These are phyloP conservation scores for Paralvinella palmiformis DNA, from an alignment of 1,140 invertebrate genomes.

Conservation along the genomic window DNA sequence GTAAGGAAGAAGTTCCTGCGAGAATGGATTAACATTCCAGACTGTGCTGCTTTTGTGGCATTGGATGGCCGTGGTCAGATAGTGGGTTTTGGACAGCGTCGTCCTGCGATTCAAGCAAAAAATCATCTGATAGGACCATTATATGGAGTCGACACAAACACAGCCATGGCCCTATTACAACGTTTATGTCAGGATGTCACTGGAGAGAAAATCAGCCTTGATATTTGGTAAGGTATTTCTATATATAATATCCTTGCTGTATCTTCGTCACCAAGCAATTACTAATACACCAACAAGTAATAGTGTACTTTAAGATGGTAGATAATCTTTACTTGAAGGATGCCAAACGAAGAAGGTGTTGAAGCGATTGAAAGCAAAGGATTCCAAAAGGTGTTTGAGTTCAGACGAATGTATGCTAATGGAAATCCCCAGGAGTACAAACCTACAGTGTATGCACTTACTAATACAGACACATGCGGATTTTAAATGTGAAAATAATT, in stretches of 20 bases:
- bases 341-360: not conserved
- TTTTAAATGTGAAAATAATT: no score
- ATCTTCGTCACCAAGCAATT: no score
- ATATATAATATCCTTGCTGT: no score
- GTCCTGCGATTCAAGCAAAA: not conserved
- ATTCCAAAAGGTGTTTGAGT: not conserved
- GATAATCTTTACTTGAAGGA: not conserved
- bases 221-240: constrained; percentile 11
- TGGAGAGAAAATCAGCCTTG: not conserved
- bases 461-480: no score
- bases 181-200: not conserved
- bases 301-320: no score
- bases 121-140: constrained; percentile 1
- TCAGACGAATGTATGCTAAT: constrained; percentile 1
- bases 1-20: constrained; percentile 1
- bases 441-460: not conserved
- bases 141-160: not conserved
- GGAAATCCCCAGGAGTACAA: constrained; percentile 4
- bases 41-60: not conserved
- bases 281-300: no score
- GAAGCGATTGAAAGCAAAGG: not conserved
- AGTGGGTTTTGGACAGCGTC: not conserved
- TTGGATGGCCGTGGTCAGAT: not conserved
- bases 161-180: not conserved
- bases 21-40: not conserved